phyloP scores from a whole-genome alignment of 2,113 vertebrate genomes.

The Chinchilla lanigera region DNA sequence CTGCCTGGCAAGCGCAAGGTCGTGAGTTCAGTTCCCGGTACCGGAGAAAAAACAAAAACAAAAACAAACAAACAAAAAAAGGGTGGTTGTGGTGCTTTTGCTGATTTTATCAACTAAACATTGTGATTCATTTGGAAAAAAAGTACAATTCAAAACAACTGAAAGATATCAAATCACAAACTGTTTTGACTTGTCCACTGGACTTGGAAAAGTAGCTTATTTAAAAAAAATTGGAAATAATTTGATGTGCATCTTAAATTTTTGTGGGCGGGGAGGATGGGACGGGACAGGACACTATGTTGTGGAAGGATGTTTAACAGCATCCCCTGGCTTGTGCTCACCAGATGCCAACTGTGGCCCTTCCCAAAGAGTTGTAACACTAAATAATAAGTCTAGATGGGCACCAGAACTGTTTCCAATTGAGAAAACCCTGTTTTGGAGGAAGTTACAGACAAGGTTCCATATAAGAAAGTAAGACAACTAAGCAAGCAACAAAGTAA shows the following conservation, averaged over 20 bases:
- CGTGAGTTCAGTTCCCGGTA: too few relatives aligned
- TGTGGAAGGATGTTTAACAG: neutral
- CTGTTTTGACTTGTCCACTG: constrained; percentile 26
- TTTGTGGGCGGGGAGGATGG: neutral
- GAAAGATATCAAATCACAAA: constrained; percentile 22
- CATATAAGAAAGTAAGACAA: constrained; percentile 31
- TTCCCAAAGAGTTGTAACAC: neutral
- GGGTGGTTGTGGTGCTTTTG: neutral
- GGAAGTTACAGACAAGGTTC: neutral
- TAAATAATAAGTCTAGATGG: neutral
- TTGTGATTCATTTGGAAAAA: neutral
- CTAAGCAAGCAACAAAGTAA: neutral
- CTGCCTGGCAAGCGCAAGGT: too few relatives aligned
- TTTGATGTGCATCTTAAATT: constrained; percentile 9
- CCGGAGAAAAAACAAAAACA: too few relatives aligned
- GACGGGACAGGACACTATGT: neutral
- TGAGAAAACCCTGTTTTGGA: neutral
- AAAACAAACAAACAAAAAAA: too few relatives aligned
- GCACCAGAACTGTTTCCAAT: neutral
- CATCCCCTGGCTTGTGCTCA: neutral
- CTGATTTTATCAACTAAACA: neutral
- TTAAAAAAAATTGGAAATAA: neutral
- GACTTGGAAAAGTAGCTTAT: neutral
- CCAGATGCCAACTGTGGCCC: neutral
- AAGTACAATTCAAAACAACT: neutral